These are phyloP conservation scores for Myxocyprinus asiaticus DNA, from an alignment of 2,113 vertebrate genomes.

Conservation along the genomic window DNA sequence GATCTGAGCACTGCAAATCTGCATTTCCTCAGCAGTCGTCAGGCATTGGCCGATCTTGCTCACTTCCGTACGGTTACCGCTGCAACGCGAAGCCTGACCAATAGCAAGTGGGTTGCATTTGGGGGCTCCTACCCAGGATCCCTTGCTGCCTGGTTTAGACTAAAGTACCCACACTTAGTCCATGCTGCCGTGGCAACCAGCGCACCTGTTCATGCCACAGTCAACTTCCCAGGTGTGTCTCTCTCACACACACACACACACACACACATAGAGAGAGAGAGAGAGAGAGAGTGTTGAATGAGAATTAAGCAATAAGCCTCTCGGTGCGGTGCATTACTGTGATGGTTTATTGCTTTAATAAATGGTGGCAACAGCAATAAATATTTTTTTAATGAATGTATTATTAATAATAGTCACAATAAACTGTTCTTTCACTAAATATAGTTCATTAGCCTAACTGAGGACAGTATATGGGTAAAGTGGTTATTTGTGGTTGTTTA, in stretches of 20 bases:
- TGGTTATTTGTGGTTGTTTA: too few species aligned
- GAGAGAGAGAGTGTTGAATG: too few species aligned
- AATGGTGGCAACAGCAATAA: neutral
- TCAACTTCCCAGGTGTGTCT: constrained; percentile 71
- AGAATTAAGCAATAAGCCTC: too few species aligned
- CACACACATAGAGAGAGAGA: too few species aligned
- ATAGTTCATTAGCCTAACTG: too few species aligned
- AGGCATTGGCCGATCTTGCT: constrained; percentile 70
- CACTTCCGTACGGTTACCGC: constrained; percentile 65
- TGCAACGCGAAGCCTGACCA: constrained; percentile 49
- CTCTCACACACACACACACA: neutral
- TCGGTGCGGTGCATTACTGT: too few species aligned
- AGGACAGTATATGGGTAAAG: too few species aligned
- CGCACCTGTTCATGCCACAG: constrained; percentile 63
- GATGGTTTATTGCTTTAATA: neutral
- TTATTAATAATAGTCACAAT: too few species aligned
- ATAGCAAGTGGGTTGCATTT: constrained; percentile 65
- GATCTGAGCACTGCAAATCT: constrained; percentile 67
- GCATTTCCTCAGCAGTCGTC: constrained; percentile 68
- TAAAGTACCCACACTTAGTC: constrained; percentile 72
- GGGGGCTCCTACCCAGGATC: constrained; percentile 72
- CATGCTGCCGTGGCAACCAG: constrained; percentile 68
- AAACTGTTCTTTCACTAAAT: too few species aligned
- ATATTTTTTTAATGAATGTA: too few species aligned
- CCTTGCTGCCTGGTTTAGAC: constrained; percentile 70